Base-by-base conservation (phyloP, 1,140 invertebrate genomes). In the Dreissena polymorpha region DNA sequence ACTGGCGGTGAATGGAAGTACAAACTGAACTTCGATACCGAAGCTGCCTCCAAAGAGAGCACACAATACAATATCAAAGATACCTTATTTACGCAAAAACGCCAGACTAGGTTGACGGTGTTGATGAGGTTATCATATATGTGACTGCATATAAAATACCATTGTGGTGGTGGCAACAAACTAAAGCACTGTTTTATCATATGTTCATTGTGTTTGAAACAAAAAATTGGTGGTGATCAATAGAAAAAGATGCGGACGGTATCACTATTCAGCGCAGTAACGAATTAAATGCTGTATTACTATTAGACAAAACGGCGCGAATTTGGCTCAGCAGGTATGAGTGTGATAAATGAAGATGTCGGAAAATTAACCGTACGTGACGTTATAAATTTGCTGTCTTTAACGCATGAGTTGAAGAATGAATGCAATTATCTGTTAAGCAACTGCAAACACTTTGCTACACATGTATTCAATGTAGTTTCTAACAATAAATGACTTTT, bases 241-340 rank as follows among this genome's bases (percentile, higher is more conserved):
- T 78, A 57, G 75, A 78, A 49, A 68, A 78, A 39, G 13, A 55
- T 23, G 5, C n/a, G 10, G 49, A 53, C 12, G 63, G 64, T 0
- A 78, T 78, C n/a, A 69, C 49, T 16, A 65, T 78, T 23, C 75
- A 78, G 60, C 53, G 75, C 68, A 78, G 75, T 16, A 69, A 78
- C 23, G 7, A 13, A 27, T 1, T n/a, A n/a, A n/a, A 29, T 53
- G 75, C 64, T 39, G 29, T 78, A 3, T 51, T 29, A 53, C 16
- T 2, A 69, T 53, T 14, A 65, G 64, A 57, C 64, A 69, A 10
- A 18, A 18, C n/a, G n/a, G 2, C 18, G n/a, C n/a, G n/a, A n/a
- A n/a, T n/a, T n/a, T n/a, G n/a, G n/a, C n/a, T n/a, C n/a, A n/a
- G n/a, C n/a, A n/a, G n/a, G n/a, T n/a, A n/a, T n/a, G n/a, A n/a